phyloP scores from a whole-genome alignment of 1,140 invertebrate genomes.

The Euwallacea similis region DNA sequence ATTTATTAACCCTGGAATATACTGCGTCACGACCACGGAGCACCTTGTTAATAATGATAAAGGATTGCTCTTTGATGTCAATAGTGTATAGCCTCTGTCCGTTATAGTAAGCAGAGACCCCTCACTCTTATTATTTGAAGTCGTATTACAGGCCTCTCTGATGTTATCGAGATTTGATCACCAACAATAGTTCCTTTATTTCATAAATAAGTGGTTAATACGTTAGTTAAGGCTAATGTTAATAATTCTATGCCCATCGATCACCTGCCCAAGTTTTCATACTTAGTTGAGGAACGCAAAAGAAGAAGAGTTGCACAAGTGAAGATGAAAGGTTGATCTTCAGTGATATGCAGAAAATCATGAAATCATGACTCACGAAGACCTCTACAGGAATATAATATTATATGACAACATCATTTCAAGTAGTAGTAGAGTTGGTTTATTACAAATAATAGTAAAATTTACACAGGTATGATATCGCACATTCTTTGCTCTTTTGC shows the following conservation, averaged over 20 bases:
- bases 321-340: too few species aligned
- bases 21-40: conserved; percentile 26
- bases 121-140: not conserved
- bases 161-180: not conserved
- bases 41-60: conserved; percentile 36
- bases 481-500: too few species aligned
- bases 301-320: too few species aligned
- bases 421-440: too few species aligned
- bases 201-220: not conserved
- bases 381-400: too few species aligned
- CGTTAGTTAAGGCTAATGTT: not conserved
- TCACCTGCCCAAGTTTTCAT: not conserved
- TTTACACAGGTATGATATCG: too few species aligned
- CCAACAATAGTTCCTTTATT: not conserved
- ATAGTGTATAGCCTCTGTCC: not conserved
- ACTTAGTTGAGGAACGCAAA: too few species aligned
- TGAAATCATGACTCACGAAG: too few species aligned
- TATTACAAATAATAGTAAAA: too few species aligned
- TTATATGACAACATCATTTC: too few species aligned
- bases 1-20: conserved; percentile 40
- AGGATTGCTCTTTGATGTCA: conserved; percentile 10
- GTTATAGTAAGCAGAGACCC: too few species aligned
- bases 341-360: too few species aligned
- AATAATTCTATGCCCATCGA: not conserved
- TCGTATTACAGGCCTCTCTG: not conserved